These are phyloP conservation scores for Aphodius granarius DNA, from an alignment of 2,888 invertebrate species.

Conservation along the genomic window DNA sequence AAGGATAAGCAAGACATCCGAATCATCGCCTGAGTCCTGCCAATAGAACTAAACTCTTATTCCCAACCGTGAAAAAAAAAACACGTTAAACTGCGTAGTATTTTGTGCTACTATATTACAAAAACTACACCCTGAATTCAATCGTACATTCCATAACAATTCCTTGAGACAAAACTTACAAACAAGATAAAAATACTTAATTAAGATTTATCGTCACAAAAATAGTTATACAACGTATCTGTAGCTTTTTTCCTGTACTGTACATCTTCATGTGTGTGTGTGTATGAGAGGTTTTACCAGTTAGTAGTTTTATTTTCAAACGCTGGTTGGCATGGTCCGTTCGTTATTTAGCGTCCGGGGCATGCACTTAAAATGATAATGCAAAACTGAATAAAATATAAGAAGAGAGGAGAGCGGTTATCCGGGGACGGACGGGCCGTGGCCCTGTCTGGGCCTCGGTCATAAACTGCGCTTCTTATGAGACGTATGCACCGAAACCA, in stretches of 20 bases:
- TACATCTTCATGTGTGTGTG: not conserved
- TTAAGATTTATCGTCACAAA: too few relatives aligned
- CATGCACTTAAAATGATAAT: constrained; percentile 33
- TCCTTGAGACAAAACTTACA: too few relatives aligned
- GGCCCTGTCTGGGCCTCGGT: constrained; percentile 31
- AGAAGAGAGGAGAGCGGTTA: constrained; percentile 23
- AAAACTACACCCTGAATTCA: not conserved
- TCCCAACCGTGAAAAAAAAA: too few relatives aligned
- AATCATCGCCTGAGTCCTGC: not conserved
- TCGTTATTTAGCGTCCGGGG: constrained; percentile 26
- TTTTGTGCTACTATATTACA: too few relatives aligned
- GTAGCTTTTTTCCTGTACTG: not conserved
- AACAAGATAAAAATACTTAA: too few relatives aligned
- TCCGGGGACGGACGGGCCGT: constrained; percentile 18
- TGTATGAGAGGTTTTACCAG: not conserved
- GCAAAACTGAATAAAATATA: constrained; percentile 36
- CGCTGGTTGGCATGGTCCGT: constrained; percentile 19
- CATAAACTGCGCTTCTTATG: constrained; percentile 37
- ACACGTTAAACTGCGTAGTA: too few relatives aligned
- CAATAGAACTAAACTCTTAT: not conserved
- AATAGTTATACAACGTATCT: too few relatives aligned
- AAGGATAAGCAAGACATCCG: not conserved
- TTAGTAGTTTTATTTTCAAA: constrained; percentile 12
- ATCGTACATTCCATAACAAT: not conserved
- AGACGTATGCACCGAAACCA: constrained; percentile 37